Evolutionary conservation across 92 coral and sea anemone species (phyloP).

Genomic region (Plumapathes pennacea): DNA sequence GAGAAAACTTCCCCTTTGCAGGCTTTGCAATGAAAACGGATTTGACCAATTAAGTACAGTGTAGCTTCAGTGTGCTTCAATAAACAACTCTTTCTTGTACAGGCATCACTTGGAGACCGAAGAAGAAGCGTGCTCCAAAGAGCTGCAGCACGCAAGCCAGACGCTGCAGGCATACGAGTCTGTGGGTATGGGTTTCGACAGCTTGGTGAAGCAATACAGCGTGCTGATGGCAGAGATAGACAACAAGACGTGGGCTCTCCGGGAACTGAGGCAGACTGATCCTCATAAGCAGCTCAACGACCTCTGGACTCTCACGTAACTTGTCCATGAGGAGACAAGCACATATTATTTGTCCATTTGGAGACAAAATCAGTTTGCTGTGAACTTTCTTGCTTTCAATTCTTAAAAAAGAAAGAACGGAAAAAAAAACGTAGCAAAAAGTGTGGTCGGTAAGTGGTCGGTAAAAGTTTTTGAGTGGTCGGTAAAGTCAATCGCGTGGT

Average conservation of each 20-base stretch:
- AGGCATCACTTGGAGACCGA: constrained; percentile 71
- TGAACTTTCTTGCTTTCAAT: too few species aligned
- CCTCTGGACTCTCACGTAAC: too few species aligned
- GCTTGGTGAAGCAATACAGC: constrained; percentile 80
- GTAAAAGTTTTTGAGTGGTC: too few species aligned
- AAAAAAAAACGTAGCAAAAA: too few species aligned
- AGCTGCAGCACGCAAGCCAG: constrained; percentile 73
- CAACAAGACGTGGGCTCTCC: constrained; percentile 97
- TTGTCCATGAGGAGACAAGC: too few species aligned
- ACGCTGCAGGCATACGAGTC: constrained; percentile 86
- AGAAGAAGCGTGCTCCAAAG: constrained; percentile 68
- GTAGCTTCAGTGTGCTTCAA: neutral
- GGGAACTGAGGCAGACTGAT: constrained; percentile 82
- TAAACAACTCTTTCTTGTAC: neutral
- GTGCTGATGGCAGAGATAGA: constrained; percentile 80
- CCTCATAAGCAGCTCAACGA: too few species aligned
- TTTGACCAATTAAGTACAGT: neutral
- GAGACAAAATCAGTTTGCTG: too few species aligned
- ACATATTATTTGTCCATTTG: too few species aligned
- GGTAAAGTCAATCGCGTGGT: too few species aligned
- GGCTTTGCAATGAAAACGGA: neutral
- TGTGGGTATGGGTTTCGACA: constrained; percentile 95
- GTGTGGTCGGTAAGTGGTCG: too few species aligned
- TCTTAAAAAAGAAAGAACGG: too few species aligned
- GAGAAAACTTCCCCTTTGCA: neutral